These are phyloP conservation scores for Metridium senile DNA, from an alignment of 92 coral and sea anemone genomes.

Conservation along the genomic window DNA sequence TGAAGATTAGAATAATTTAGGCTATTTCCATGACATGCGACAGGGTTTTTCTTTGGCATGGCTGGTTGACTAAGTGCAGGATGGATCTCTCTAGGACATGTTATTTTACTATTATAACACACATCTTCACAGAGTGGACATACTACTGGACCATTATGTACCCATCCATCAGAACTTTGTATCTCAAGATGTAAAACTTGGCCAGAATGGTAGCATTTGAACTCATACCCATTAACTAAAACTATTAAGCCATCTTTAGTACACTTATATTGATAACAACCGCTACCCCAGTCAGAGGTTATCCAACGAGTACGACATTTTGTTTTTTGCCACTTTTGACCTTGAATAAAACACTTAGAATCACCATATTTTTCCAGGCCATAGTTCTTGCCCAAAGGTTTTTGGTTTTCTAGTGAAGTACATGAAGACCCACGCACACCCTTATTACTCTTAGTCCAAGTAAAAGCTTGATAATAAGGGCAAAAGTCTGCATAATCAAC, in stretches of 20 bases:
- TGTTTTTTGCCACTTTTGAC: slow-evolving; percentile 60
- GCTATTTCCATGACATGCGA: slow-evolving; percentile 32
- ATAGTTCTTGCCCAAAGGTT: slow-evolving; percentile 54
- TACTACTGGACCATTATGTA: slow-evolving; percentile 65
- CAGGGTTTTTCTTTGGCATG: slow-evolving; percentile 35
- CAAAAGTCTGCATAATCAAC: slow-evolving; percentile 90
- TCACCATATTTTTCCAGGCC: slow-evolving; percentile 68
- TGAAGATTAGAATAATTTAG: background rate
- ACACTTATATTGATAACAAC: slow-evolving; percentile 78
- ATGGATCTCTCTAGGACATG: slow-evolving; percentile 64
- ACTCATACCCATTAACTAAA: slow-evolving; percentile 64
- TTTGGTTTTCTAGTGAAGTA: slow-evolving; percentile 45
- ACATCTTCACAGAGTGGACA: slow-evolving; percentile 85
- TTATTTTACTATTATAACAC: slow-evolving; percentile 42
- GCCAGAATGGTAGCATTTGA: slow-evolving; percentile 72
- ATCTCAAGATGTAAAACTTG: slow-evolving; percentile 57
- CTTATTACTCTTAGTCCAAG: slow-evolving; percentile 73
- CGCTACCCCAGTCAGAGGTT: slow-evolving; percentile 91
- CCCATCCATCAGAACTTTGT: slow-evolving; percentile 48
- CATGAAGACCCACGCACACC: slow-evolving; percentile 80
- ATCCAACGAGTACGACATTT: slow-evolving; percentile 69
- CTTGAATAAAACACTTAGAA: slow-evolving; percentile 79
- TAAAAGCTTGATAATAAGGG: slow-evolving; percentile 78
- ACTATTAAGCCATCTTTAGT: slow-evolving; percentile 66
- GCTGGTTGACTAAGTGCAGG: slow-evolving; percentile 63